phyloP scores from a whole-genome alignment of 2,797 vertebrate species.

The Taenioides sp. region DNA sequence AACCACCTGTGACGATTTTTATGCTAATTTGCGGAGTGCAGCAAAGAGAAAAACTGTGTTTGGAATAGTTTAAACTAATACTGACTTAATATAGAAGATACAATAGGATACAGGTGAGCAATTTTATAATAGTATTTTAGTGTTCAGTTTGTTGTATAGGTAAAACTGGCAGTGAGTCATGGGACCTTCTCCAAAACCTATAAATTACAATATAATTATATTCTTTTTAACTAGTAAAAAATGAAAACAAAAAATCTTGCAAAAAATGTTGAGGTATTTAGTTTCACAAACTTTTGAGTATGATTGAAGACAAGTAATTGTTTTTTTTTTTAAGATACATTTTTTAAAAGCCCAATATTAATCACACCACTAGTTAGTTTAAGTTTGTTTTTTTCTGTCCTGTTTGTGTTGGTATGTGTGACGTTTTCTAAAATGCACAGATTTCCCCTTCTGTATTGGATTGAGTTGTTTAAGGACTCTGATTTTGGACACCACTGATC shows the following conservation, averaged over 20 bases:
- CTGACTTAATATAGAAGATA: not conserved
- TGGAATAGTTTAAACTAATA: not conserved
- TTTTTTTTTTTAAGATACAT: too few relatives aligned
- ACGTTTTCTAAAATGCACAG: too few relatives aligned
- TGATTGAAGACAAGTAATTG: too few relatives aligned
- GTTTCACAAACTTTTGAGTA: too few relatives aligned
- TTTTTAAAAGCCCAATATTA: too few relatives aligned
- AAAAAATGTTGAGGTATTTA: too few relatives aligned
- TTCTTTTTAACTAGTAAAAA: not conserved
- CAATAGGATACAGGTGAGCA: not conserved
- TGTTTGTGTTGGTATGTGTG: too few relatives aligned
- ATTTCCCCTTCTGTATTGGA: too few relatives aligned
- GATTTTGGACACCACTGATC: not conserved
- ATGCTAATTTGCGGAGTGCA: not conserved
- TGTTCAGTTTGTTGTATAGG: not conserved
- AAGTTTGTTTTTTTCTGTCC: too few relatives aligned
- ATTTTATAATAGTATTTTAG: not conserved
- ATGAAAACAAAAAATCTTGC: too few relatives aligned
- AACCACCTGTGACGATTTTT: not conserved
- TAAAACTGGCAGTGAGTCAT: not conserved
- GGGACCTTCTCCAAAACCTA: not conserved
- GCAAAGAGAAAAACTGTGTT: not conserved
- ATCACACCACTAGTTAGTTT: too few relatives aligned
- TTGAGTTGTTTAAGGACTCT: not conserved
- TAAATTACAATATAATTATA: not conserved